Percentiles rank a stretch among this genome's conserved stretches.
Evolutionary conservation across 2,797 vertebrate species (phyloP).

Genomic region (Gobionotothen gibberifrons): DNA sequence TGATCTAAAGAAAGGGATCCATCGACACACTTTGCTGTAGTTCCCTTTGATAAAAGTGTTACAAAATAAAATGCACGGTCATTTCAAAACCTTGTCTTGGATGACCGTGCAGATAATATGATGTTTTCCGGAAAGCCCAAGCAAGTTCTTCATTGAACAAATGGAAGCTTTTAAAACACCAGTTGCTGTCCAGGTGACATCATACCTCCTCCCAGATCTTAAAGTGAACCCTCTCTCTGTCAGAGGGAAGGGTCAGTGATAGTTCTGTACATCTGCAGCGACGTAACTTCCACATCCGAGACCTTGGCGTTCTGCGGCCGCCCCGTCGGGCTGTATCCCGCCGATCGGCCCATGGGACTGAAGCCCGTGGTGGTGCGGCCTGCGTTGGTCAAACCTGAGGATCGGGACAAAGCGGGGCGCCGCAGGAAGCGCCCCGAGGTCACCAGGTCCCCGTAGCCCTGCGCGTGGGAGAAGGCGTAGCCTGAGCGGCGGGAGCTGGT

Average conservation of each 20-base stretch:
- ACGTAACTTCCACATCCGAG: constrained; percentile 74
- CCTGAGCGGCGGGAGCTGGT: constrained; percentile 89
- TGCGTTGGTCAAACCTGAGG: constrained; percentile 63
- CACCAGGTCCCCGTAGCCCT: constrained; percentile 94
- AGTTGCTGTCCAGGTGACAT: background rate
- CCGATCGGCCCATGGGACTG: constrained; percentile 81
- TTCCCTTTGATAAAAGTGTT: background rate
- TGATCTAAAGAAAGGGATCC: background rate
- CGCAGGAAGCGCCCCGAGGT: constrained; percentile 90
- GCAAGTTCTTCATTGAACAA: background rate
- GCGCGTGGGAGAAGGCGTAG: constrained; percentile 94
- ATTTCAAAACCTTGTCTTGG: background rate
- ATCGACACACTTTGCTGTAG: background rate
- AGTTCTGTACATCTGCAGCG: constrained; percentile 81
- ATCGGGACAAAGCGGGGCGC: constrained; percentile 56
- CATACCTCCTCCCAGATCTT: background rate
- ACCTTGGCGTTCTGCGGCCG: constrained; percentile 63
- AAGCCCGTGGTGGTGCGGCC: constrained; percentile 74
- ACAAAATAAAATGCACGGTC: background rate
- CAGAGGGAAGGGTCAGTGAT: constrained; percentile 66
- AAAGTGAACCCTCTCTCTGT: background rate
- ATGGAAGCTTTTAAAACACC: background rate
- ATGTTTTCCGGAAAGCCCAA: constrained; percentile 12
- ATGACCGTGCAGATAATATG: background rate
- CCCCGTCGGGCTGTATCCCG: constrained; percentile 82